Base-by-base conservation (phyloP, 2,113 vertebrate genomes). In the Cathartes aura region DNA sequence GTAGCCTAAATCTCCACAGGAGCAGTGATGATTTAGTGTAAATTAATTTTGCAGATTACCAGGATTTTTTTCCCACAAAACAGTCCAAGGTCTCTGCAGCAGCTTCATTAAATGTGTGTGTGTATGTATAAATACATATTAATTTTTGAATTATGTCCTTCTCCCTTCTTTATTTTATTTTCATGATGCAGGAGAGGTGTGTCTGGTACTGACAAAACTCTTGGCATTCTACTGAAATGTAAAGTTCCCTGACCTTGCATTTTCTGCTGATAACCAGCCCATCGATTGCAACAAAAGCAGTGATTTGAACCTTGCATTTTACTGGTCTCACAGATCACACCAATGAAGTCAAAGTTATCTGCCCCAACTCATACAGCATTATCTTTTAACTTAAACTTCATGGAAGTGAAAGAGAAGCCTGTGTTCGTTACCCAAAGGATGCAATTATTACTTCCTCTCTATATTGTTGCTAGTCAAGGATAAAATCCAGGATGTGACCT, bases 381-480 rank as follows among this genome's bases (percentile, higher is more conserved):
- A 87, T 75, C 52, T 97, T 78, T 78, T 79, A 72, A 68, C 36
- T 60, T 91, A 90, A 72, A 68, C 36, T 60, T 91, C 88, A 87
- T 70, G 62, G 71, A 93, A 93, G 62, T 58, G 58, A 80, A 96
- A 83, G 83, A 94, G 78, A 93, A 80, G 74, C 66, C 71, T 70
- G 36, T 63, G 62, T 43, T 94, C 87, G 43, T 85, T 91, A 83
- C 71, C 60, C 74, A 62, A 67, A 96, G 78, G 91, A 90, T 90
- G 79, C 32, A 88, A 81, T 93, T 94, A 91, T 94, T 94, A 73
- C 78, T 94, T 95, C 84, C 83, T 85, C 74, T 90, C 70, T 62
- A 21, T 80, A 88, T 20, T 59, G 38, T 78, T 96, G 18, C 48
- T 83, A 83, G 66, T 66, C 50, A 90, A 91, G 82, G 78, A 76